A percentile compares a stretch with the other conserved stretches of the same genome.
phyloP scores from a whole-genome alignment of 2,888 invertebrate species.

The Nasonovia ribisnigri region DNA sequence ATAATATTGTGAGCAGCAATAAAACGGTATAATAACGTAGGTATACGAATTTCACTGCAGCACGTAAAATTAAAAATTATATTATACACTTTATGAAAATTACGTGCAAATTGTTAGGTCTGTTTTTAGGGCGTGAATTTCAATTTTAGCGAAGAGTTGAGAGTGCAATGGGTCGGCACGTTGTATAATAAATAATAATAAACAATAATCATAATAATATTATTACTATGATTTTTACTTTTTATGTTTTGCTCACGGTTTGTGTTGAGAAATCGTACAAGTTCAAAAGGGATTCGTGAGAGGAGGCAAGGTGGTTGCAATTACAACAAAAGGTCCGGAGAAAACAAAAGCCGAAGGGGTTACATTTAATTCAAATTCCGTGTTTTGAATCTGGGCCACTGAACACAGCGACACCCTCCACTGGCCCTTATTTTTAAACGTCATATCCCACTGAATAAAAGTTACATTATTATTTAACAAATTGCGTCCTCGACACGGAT shows the following conservation, averaged over 20 bases:
- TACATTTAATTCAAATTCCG: slow-evolving; percentile 64
- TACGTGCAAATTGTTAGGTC: background rate
- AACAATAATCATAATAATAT: slow-evolving; percentile 35
- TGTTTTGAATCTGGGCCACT: slow-evolving; percentile 62
- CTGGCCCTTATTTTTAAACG: slow-evolving; percentile 46
- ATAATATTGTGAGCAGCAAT: background rate
- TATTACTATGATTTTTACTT: slow-evolving; percentile 39
- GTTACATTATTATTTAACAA: slow-evolving; percentile 64
- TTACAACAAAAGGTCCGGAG: slow-evolving; percentile 47
- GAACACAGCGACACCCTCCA: slow-evolving; percentile 54
- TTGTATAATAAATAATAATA: slow-evolving; percentile 28
- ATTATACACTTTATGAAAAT: background rate
- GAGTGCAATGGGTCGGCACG: background rate
- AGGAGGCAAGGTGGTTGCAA: slow-evolving; percentile 38
- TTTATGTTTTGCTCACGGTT: slow-evolving; percentile 25
- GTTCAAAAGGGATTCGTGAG: slow-evolving; percentile 42
- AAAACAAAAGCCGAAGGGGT: slow-evolving; percentile 62
- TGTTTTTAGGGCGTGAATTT: slow-evolving; percentile 19
- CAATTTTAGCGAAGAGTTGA: background rate
- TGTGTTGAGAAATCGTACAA: slow-evolving; percentile 58
- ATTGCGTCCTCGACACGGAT: slow-evolving; percentile 63
- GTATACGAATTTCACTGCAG: background rate
- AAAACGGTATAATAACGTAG: background rate
- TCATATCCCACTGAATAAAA: slow-evolving; percentile 61
- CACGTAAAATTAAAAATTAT: background rate